Conservation (phyloP, 2,797 vertebrate species). For the Falco naumanni region DNA sequence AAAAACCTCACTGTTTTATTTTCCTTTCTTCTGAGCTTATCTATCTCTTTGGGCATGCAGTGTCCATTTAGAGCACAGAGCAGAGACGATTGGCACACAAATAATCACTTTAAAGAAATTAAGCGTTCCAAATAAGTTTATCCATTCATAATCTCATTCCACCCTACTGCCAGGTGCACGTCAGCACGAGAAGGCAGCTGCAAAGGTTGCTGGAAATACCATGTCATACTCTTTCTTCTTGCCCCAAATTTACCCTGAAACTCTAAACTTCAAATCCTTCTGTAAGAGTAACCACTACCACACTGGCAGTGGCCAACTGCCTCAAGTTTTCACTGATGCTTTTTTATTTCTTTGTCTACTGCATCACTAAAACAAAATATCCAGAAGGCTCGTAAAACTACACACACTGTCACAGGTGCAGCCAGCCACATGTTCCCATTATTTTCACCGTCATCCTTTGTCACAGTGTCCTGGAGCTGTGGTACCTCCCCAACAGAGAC, state of each 20-base stretch:
- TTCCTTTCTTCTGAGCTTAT: not conserved
- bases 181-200: not conserved
- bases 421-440: not conserved
- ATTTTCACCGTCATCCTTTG: not conserved
- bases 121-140: not conserved
- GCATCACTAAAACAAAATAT: not conserved
- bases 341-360: not conserved
- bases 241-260: not conserved
- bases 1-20: not conserved
- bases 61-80: not conserved
- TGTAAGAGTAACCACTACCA: not conserved
- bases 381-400: not conserved
- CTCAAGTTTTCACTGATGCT: not conserved
- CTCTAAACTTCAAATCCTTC: not conserved
- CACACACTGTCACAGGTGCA: accelerated
- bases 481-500: not conserved
- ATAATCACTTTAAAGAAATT: not conserved
- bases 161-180: accelerated
- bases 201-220: not conserved
- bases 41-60: not conserved
- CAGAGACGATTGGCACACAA: not conserved
- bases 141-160: not conserved
- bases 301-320: not conserved
- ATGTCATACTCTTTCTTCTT: not conserved
- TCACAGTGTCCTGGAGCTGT: not conserved